Base-by-base conservation (phyloP, 2,797 vertebrate species). In the Mallotus villosus region DNA sequence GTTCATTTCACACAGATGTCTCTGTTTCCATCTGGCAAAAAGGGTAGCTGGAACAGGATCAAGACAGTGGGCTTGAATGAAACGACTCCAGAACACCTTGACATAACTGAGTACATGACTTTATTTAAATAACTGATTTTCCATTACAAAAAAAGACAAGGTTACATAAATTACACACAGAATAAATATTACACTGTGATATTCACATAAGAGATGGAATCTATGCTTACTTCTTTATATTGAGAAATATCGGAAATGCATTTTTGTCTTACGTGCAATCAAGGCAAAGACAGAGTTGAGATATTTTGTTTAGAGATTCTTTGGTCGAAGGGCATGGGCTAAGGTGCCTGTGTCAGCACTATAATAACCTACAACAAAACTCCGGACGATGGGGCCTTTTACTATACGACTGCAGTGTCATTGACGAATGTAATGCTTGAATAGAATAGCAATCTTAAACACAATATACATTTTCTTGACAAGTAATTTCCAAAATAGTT, bases 71-170 rank as follows among this genome's bases (percentile, higher is more conserved):
- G 41, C 41, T 46, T 2, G 7, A n/a, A 55, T 55, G 51, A 55
- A n/a, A 55, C 51, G 3, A 55, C 17, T 17, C 19, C 57, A 67
- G 14, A 29, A 17, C 16, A 41, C 27, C 37, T 64, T 68, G 51
- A 74, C 72, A 75, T 81, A 94, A 93, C 90, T 90, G 94, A 94
- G 95, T 94, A 94, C 93, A 93, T 92, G 94, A 94, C 91, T 97
- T 97, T 98, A 98, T 97, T 92, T 98, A 97, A 98, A 98, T 96
- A 96, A 94, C 94, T 96, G 94, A 93, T 95, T 96, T 94, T 92
- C 92, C 92, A 94, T 88, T 93, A 94, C 93, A 96, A 92, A 17
- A 95, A 88, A 93, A 92, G 91, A 94, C 92, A 93, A 93, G 94
- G 92, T 91, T 96, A 96, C 94, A 97, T 96, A 95, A 96, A 95